Conservation (phyloP, 1,140 invertebrate genomes). For the Drosophila serrata region DNA sequence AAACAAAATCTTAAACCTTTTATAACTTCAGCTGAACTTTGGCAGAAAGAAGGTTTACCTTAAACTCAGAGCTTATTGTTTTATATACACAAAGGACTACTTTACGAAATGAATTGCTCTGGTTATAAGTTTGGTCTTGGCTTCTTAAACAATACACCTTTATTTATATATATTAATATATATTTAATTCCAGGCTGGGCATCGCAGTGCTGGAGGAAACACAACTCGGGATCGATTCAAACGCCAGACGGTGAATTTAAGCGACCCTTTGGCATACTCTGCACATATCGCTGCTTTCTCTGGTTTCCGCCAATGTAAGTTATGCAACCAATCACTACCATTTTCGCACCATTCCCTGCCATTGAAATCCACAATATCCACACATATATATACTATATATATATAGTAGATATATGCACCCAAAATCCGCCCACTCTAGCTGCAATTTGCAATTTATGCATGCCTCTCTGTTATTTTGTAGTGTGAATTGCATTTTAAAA, state of each 20-base stretch:
- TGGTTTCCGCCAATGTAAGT: conserved; percentile 85
- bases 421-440: conserved; percentile 9
- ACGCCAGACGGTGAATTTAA: conserved; percentile 83
- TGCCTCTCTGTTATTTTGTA: conserved; percentile 62
- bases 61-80: not conserved
- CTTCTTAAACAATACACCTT: not conserved
- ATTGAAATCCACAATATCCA: conserved; percentile 26
- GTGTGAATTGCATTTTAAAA: conserved; percentile 81
- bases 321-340: conserved; percentile 52
- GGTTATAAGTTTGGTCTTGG: not conserved
- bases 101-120: not conserved
- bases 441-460: conserved; percentile 70
- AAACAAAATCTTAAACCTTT: too few relatives aligned
- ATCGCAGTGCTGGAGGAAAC: conserved; percentile 82
- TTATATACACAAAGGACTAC: not conserved
- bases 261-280: conserved; percentile 83
- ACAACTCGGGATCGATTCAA: conserved; percentile 82
- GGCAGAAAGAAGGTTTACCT: too few relatives aligned
- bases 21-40: too few relatives aligned
- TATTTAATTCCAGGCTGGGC: conserved; percentile 69
- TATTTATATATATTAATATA: not conserved
- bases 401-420: not conserved
- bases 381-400: not conserved
- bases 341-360: conserved; percentile 17
- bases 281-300: conserved; percentile 83